Evolutionary conservation across 2,888 invertebrate species (phyloP), one percentile per base, ranked within the genome.

Genomic region (Nesidiocoris tenuis): DNA sequence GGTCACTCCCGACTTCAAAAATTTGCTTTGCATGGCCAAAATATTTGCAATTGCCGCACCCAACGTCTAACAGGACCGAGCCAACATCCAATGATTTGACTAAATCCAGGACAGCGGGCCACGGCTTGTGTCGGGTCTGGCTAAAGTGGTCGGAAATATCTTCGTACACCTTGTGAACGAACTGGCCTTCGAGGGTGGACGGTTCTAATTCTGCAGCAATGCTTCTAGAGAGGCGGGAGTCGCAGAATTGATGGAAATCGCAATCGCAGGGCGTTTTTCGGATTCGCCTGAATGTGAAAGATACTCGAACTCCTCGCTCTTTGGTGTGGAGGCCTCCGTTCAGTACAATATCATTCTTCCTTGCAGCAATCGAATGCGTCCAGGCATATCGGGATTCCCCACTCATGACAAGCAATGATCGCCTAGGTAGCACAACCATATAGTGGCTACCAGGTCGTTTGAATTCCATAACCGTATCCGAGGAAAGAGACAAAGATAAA

Each of bases 41-140:
- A 84, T 99, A 98, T 87, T 99, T 99, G 57, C 98, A 99, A 86
- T 99, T 99, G 9, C 99, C 99, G 84, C 98, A 97, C 3, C 99
- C 99, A 55, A 98, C 89, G 84, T 99, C 99, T 2, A 96, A 82
- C 16, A 98, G 82, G 9, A 96, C 82, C 0, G 92, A 88, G 0
- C 92, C 93, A 0, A 83, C 76, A 0, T 88, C 83, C 79, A 95
- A 88, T 2, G 85, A 85, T 17, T 87, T 83, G 24, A 96, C 85
- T 85, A 98, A 99, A 79, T 90, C 86, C 0, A 89, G 86, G 0
- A 99, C 96, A 79, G 90, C 90, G 0, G 96, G 97, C 99, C 99
- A 99, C 18, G 94, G 92, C 81, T 91, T 93, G 84, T 96, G 95
- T 16, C 99, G 87, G 0, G 98, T 99, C 80, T 92, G 91, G 83